Conservation (phyloP, 1,140 invertebrate species). For the Drosophila ohnishii region DNA sequence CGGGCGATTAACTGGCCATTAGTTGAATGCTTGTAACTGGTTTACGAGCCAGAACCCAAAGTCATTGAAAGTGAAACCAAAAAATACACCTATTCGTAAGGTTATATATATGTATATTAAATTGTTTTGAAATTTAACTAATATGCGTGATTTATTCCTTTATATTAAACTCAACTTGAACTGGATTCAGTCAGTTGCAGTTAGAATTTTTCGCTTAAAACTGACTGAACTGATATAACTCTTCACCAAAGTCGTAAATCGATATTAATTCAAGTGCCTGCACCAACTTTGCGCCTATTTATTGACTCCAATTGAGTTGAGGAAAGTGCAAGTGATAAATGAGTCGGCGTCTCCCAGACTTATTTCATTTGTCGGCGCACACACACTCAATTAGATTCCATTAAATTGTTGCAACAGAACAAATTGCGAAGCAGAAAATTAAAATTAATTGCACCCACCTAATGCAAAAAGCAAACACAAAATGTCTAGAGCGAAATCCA, state of each 20-base stretch:
- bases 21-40: conserved; percentile 41
- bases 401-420: conserved; percentile 56
- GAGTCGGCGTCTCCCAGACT: conserved; percentile 2
- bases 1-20: conserved; percentile 48
- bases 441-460: conserved; percentile 64
- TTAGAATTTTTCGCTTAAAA: conserved; percentile 2
- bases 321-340: conserved; percentile 62
- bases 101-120: neutral
- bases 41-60: conserved; percentile 13
- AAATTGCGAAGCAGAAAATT: conserved; percentile 41
- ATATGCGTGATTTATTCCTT: neutral
- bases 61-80: conserved; percentile 40
- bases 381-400: conserved; percentile 61
- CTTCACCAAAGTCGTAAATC: conserved; percentile 11
- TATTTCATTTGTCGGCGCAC: conserved; percentile 41
- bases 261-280: conserved; percentile 36
- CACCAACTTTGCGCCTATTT: conserved; percentile 20
- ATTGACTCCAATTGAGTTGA: conserved; percentile 54
- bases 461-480: conserved; percentile 29
- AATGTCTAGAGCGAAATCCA: conserved; percentile 43
- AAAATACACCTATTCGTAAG: conserved; percentile 10
- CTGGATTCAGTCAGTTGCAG: conserved; percentile 18
- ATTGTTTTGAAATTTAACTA: neutral
- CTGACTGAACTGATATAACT: conserved; percentile 9
- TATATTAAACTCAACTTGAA: neutral